Evolutionary conservation across 2,888 invertebrate species (phyloP), one percentile per base, ranked within the genome.

Genomic region (Orthosia gothica): DNA sequence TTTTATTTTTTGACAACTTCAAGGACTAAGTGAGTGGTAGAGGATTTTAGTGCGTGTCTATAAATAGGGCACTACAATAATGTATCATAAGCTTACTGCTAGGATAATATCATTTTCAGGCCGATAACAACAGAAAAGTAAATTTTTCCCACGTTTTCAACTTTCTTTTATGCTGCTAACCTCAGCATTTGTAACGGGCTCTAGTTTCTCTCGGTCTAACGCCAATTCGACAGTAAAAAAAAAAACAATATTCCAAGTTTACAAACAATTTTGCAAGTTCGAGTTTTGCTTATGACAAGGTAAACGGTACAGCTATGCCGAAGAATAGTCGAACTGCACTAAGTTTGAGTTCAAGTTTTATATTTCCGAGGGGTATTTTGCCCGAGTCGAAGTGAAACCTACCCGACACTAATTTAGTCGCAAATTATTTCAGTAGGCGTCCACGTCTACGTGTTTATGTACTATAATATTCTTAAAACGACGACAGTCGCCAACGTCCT

Each of bases 261-360:
- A 59, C 32, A 49, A 72, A 66, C 50, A 45, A 18, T 52, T 61
- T 55, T 57, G 23, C 23, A 61, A 62, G 55, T 23, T 65, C 15
- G 16, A 13, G 55, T 62, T 57, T 62, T 47, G 32, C 16, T 23
- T 20, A 18, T 47, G 65, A 26, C 16, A 54, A n/a, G 49, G 49
- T 58, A 49, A 57, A 50, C 16, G 15, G 52, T 58, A 67, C 62
- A 79, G 52, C 13, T 74, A 52, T 50, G 52, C 62, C 26, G n/a
- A 57, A 54, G 47, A 74, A 5, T 12, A 18, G 4, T 3, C 1
- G 12, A 55, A 23, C 59, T 52, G 20, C 59, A 63, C 26, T 63
- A 32, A 32, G 18, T 63, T 47, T 45, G 20, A 23, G 18, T 26
- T 57, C 20, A 32, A 65, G 47, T 52, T 57, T 80, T 61, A 52